Evolutionary conservation across 2,888 invertebrate genomes (phyloP).

Genomic region (Proisotoma minuta): DNA sequence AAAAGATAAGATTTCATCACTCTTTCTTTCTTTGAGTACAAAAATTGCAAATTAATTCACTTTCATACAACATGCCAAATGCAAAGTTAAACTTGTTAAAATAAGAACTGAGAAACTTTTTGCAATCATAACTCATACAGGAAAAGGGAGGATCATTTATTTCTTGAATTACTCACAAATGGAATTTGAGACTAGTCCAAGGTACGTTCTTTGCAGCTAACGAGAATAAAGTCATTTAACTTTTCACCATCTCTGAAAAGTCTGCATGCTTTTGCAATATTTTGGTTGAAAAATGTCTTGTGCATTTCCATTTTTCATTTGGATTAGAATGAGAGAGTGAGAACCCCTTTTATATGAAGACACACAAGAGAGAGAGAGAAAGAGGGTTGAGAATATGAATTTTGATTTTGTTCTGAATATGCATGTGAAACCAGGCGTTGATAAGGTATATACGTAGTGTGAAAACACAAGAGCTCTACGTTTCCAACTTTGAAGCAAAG

Average conservation of each 20-base stretch:
- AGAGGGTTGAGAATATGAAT: too few relatives aligned
- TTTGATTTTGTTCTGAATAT: too few relatives aligned
- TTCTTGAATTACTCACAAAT: neutral
- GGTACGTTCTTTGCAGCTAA: neutral
- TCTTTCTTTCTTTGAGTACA: neutral
- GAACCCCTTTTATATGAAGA: too few relatives aligned
- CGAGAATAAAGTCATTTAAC: neutral
- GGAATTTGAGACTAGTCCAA: neutral
- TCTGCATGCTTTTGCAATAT: neutral
- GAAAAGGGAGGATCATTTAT: neutral
- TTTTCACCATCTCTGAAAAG: neutral
- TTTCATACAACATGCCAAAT: neutral
- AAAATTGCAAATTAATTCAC: neutral
- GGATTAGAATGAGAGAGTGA: neutral
- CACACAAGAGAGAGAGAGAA: too few relatives aligned
- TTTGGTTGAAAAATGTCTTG: neutral
- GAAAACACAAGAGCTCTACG: too few relatives aligned
- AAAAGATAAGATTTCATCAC: too few relatives aligned
- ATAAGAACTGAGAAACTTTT: neutral
- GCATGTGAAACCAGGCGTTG: too few relatives aligned
- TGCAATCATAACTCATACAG: neutral
- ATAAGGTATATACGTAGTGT: too few relatives aligned
- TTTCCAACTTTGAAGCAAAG: constrained; percentile 1
- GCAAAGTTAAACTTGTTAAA: neutral
- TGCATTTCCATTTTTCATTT: neutral